Conservation (phyloP, 2,888 invertebrate genomes). For the Pilophorus perplexus region DNA sequence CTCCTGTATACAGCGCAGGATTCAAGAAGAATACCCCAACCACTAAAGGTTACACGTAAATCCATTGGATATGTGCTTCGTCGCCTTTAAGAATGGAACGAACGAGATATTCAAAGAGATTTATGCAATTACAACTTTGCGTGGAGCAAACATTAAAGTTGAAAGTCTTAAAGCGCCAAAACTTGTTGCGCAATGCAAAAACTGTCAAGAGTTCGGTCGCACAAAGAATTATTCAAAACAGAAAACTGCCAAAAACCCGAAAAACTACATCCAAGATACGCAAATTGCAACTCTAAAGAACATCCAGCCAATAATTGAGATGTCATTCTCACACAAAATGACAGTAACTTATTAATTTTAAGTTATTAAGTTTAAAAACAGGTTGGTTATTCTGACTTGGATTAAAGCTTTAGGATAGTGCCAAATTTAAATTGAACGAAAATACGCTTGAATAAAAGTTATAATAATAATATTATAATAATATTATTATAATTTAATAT, state of each 20-base stretch:
- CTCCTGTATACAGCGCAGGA: background rate
- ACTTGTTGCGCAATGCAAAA: background rate
- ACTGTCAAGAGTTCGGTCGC: background rate
- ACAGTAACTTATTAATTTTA: too few species aligned
- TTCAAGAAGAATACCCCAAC: background rate
- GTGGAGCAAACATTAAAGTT: background rate
- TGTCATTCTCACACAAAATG: too few species aligned
- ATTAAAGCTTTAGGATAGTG: too few species aligned
- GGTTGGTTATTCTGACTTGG: too few species aligned
- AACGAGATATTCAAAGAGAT: background rate
- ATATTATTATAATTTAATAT: too few species aligned
- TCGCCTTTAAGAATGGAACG: background rate
- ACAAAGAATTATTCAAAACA: background rate
- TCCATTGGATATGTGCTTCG: background rate
- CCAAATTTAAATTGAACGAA: too few species aligned
- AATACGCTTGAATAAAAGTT: too few species aligned
- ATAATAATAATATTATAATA: too few species aligned
- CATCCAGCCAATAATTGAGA: too few species aligned
- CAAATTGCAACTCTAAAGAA: too few species aligned
- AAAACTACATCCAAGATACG: background rate
- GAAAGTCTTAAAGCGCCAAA: background rate
- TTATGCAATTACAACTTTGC: background rate
- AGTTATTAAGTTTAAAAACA: too few species aligned
- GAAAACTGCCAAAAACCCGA: background rate
- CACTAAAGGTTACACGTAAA: background rate